A percentile compares a stretch with the other conserved stretches of the same genome.
These are phyloP conservation scores for Ditula angustiorana DNA, from an alignment of 2,888 invertebrate genomes.

Conservation along the genomic window DNA sequence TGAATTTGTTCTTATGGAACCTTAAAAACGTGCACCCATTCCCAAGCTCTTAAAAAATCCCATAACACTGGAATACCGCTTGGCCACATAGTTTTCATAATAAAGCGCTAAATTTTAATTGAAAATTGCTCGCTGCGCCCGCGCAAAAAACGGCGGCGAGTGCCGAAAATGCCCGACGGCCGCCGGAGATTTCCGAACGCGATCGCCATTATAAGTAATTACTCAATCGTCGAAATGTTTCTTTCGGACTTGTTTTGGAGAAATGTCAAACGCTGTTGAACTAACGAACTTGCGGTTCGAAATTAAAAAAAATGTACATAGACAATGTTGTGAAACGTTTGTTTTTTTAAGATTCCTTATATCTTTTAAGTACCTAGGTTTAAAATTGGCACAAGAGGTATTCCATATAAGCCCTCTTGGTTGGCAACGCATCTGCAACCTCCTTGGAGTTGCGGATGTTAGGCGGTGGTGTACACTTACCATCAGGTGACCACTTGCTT, in stretches of 20 bases:
- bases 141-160: constrained; percentile 62
- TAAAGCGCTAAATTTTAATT: constrained; percentile 80
- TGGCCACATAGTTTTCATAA: constrained; percentile 71
- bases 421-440: too few species aligned
- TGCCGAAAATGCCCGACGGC: constrained; percentile 64
- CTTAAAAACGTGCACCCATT: background rate
- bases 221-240: constrained; percentile 69
- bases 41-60: constrained; percentile 42
- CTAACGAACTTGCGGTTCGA: constrained; percentile 12
- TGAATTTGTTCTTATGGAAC: too few species aligned
- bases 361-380: too few species aligned
- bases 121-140: constrained; percentile 64
- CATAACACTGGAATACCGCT: constrained; percentile 47
- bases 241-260: constrained; percentile 46
- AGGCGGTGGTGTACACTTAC: too few species aligned
- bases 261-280: constrained; percentile 7
- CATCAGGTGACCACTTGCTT: too few species aligned
- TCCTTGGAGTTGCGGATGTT: too few species aligned
- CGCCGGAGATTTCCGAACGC: constrained; percentile 58
- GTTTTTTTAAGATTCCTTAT: background rate
- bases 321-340: background rate
- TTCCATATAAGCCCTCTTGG: too few species aligned
- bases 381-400: too few species aligned
- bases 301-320: background rate
- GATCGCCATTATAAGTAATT: constrained; percentile 64